phyloP scores from a whole-genome alignment of 2,888 invertebrate genomes.

The Quadroppia sp. region DNA sequence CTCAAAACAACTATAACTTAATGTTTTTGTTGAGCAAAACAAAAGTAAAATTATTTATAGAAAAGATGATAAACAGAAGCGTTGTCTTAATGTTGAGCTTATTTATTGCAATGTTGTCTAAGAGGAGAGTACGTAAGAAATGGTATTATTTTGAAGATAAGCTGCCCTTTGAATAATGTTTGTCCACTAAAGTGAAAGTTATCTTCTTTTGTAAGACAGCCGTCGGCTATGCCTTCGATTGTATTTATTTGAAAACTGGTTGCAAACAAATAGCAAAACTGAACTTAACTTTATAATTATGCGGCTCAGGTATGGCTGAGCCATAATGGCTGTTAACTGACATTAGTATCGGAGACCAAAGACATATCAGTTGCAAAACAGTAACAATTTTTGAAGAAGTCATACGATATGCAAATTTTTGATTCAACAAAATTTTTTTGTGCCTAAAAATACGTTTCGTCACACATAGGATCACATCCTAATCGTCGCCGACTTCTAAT shows the following conservation, averaged over 20 bases:
- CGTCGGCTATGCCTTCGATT: not conserved
- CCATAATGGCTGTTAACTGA: constrained; percentile 15
- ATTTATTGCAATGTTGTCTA: constrained; percentile 8
- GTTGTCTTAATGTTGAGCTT: not conserved
- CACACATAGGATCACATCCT: constrained; percentile 3
- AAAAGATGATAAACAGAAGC: constrained; percentile 17
- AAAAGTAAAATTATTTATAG: constrained; percentile 13
- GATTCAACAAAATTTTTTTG: constrained; percentile 14
- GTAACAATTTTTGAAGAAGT: constrained; percentile 3
- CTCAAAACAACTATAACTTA: not conserved
- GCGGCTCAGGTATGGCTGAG: not conserved
- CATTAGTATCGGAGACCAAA: not conserved
- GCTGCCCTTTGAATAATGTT: constrained; percentile 16
- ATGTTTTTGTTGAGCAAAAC: not conserved
- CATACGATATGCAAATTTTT: constrained; percentile 22
- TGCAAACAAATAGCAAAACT: not conserved
- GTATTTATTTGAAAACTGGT: constrained; percentile 14
- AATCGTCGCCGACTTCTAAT: constrained; percentile 22
- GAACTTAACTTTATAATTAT: not conserved
- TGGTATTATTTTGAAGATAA: not conserved
- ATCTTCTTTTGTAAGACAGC: not conserved
- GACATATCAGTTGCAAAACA: constrained; percentile 18
- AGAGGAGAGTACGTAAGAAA: not conserved
- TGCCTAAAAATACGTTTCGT: not conserved
- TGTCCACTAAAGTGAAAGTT: constrained; percentile 33